phyloP scores from a whole-genome alignment of 2,888 invertebrate species.

The Halocaridina rubra region DNA sequence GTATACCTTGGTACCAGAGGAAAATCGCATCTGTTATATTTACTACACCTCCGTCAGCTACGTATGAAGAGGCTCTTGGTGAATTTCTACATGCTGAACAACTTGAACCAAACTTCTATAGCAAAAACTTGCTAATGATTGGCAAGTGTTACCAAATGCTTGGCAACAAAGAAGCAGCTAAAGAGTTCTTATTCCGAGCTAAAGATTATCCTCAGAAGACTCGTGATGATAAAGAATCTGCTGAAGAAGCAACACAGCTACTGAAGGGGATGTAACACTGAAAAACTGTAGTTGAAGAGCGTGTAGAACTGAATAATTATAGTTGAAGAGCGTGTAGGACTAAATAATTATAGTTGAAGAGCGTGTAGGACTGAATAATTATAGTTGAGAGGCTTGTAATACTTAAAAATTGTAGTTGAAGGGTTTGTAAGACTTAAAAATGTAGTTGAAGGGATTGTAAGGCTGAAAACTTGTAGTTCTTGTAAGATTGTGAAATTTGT shows the following conservation, averaged over 20 bases:
- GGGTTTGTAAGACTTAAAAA: no score
- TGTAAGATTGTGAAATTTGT: no score
- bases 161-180: constrained; percentile 77
- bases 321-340: no score
- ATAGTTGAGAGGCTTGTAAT: no score
- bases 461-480: no score
- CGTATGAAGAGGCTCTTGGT: constrained; percentile 86
- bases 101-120: constrained; percentile 82
- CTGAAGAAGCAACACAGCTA: constrained; percentile 38
- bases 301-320: no score
- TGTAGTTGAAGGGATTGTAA: no score
- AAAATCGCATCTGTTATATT: constrained; percentile 82
- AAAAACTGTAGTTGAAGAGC: no score
- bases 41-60: constrained; percentile 81
- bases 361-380: no score
- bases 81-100: constrained; percentile 83
- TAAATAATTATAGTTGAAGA: no score
- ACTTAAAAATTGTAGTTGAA: no score
- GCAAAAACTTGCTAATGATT: constrained; percentile 83
- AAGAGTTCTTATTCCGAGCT: constrained; percentile 76
- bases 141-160: constrained; percentile 81
- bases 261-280: constrained; percentile 34
- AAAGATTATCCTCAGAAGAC: constrained; percentile 76
- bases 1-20: constrained; percentile 85
- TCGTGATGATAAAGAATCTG: constrained; percentile 67